These are phyloP conservation scores for Danio albolineatus DNA, from an alignment of 2,797 vertebrate species.

Conservation along the genomic window DNA sequence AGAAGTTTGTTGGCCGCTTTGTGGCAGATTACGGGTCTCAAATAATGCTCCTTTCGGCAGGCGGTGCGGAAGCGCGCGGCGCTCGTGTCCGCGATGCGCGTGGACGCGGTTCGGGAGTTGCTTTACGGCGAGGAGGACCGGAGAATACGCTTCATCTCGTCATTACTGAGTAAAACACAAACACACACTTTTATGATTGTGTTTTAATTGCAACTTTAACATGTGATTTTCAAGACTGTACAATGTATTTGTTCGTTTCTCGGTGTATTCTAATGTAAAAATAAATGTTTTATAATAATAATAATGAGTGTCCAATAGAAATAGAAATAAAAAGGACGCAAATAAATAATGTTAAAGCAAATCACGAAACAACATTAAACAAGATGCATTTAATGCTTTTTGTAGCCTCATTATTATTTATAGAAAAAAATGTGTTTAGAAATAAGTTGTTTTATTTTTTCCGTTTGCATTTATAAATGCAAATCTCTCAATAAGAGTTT, in stretches of 20 bases:
- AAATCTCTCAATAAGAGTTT: too few species aligned
- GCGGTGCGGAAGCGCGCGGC: constrained; percentile 76
- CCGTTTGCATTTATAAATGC: too few species aligned
- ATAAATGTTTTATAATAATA: too few species aligned
- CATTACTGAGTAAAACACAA: constrained; percentile 84
- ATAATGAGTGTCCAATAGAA: neutral
- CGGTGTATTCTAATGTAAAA: too few species aligned
- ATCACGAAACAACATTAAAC: too few species aligned
- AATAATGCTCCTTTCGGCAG: constrained; percentile 57
- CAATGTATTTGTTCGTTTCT: neutral
- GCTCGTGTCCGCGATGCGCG: constrained; percentile 75
- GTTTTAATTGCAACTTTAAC: neutral
- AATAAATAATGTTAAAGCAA: too few species aligned
- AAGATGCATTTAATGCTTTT: too few species aligned
- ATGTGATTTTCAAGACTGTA: neutral
- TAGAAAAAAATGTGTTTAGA: too few species aligned
- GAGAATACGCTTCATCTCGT: constrained; percentile 77
- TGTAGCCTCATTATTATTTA: too few species aligned
- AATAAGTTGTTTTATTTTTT: too few species aligned
- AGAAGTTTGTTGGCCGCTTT: neutral
- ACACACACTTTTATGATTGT: neutral
- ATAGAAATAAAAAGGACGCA: too few species aligned
- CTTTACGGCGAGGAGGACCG: constrained; percentile 82
- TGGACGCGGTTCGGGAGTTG: constrained; percentile 77
- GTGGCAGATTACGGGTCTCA: neutral